These are phyloP conservation scores for Carabus problematicus DNA, from an alignment of 2,888 invertebrate species.

Conservation along the genomic window DNA sequence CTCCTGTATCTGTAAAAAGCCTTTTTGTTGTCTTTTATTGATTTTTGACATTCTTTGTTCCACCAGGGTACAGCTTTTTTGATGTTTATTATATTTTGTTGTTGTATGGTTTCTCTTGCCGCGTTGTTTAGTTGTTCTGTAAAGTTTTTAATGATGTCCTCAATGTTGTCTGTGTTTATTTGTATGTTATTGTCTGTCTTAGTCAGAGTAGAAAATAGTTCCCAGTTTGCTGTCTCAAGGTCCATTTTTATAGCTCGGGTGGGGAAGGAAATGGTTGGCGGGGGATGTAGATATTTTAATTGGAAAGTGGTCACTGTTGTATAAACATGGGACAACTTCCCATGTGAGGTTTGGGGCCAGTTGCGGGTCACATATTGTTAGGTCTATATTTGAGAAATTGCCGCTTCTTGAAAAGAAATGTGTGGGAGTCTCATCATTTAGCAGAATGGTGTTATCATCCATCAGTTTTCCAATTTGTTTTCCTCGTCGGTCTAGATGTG, in stretches of 20 bases:
- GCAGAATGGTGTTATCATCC: slow-evolving; percentile 4
- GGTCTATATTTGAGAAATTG: slow-evolving; percentile 16
- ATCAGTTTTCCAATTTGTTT: slow-evolving; percentile 13
- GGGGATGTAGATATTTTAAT: slow-evolving; percentile 2
- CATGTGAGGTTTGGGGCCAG: slow-evolving; percentile 13
- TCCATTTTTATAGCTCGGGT: slow-evolving; percentile 12
- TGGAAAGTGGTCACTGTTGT: slow-evolving; percentile 15
- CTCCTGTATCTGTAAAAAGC: no score
- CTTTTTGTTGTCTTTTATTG: no score
- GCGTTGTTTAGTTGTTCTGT: no score
- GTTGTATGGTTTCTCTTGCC: no score
- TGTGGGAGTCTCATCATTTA: slow-evolving; percentile 1
- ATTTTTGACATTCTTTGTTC: no score
- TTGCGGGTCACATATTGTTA: neutral
- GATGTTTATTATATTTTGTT: no score
- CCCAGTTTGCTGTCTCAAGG: slow-evolving; percentile 2
- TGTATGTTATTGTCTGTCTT: slow-evolving; percentile 6
- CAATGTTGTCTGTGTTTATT: no score
- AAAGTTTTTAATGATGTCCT: no score
- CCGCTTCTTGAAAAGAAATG: slow-evolving; percentile 15
- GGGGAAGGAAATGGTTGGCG: neutral
- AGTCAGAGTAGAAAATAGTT: neutral
- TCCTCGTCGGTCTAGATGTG: neutral
- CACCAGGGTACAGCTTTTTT: no score
- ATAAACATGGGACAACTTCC: slow-evolving; percentile 6